Evolutionary conservation across 1,140 invertebrate species (phyloP).

Genomic region (Drosophila pruinosa): DNA sequence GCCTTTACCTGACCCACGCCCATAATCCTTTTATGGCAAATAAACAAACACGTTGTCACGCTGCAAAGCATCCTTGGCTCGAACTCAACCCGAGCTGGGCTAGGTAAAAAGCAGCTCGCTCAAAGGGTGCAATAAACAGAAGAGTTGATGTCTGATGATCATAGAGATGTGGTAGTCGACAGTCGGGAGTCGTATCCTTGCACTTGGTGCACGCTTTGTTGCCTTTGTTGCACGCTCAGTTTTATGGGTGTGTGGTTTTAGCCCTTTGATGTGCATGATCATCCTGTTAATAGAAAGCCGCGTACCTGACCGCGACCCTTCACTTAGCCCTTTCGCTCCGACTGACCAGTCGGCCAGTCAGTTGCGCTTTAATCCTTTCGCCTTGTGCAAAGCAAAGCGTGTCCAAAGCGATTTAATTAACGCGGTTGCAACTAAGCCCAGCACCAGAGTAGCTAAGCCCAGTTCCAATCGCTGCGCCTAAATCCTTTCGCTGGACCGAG

Average conservation of each 20-base stretch:
- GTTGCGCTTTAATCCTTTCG: slow-evolving; percentile 52
- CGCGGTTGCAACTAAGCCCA: slow-evolving; percentile 71
- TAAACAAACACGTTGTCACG: slow-evolving; percentile 71
- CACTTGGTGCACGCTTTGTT: slow-evolving; percentile 56
- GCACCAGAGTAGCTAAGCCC: slow-evolving; percentile 14
- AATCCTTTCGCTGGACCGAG: slow-evolving; percentile 53
- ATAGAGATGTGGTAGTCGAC: not conserved
- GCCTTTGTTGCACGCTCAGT: slow-evolving; percentile 74
- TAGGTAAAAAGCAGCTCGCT: slow-evolving; percentile 62
- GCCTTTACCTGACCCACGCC: slow-evolving; percentile 69
- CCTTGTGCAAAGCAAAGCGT: slow-evolving; percentile 56
- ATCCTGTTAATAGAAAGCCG: slow-evolving; percentile 80
- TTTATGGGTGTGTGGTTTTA: slow-evolving; percentile 83
- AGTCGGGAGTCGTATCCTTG: no score
- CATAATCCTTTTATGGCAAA: slow-evolving; percentile 81
- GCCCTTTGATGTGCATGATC: slow-evolving; percentile 82
- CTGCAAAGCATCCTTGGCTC: slow-evolving; percentile 10
- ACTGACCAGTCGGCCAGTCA: no score
- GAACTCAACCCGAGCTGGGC: not conserved
- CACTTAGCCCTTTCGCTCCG: slow-evolving; percentile 9
- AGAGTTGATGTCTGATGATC: slow-evolving; percentile 53
- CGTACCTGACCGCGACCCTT: slow-evolving; percentile 42
- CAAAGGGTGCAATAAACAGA: slow-evolving; percentile 71
- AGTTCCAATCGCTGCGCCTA: slow-evolving; percentile 14
- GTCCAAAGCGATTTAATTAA: slow-evolving; percentile 81